Percentiles rank a stretch among this genome's conserved stretches.
These are phyloP conservation scores for Diarsia brunnea DNA, from an alignment of 2,888 invertebrate genomes.

Conservation along the genomic window DNA sequence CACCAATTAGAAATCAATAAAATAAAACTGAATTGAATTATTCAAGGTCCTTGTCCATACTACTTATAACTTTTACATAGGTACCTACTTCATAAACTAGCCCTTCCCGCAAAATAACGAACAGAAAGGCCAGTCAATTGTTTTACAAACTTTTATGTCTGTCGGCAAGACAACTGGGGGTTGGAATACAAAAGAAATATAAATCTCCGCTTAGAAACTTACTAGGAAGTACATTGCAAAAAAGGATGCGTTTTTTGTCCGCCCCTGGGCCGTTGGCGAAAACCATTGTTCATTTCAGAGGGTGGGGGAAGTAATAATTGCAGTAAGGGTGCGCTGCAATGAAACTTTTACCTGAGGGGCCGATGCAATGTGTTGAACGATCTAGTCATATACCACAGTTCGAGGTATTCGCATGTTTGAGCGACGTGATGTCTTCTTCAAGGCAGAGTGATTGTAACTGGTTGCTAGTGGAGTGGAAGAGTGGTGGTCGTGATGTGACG, in stretches of 20 bases:
- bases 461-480: slow-evolving; percentile 81
- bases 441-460: slow-evolving; percentile 62
- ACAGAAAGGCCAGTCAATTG: slow-evolving; percentile 54
- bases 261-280: slow-evolving; percentile 79
- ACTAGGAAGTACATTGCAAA: slow-evolving; percentile 85
- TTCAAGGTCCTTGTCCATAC: not conserved
- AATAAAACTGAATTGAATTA: not conserved
- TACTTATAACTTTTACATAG: not conserved
- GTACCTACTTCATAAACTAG: not conserved
- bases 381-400: slow-evolving; percentile 57
- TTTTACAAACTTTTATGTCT: slow-evolving; percentile 65
- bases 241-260: slow-evolving; percentile 84
- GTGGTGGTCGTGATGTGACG: slow-evolving; percentile 72
- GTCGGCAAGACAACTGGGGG: slow-evolving; percentile 61
- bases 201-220: slow-evolving; percentile 78
- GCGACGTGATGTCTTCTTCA: slow-evolving; percentile 53
- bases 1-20: slow-evolving; percentile 28
- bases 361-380: slow-evolving; percentile 63
- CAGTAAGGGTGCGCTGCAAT: slow-evolving; percentile 84
- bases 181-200: slow-evolving; percentile 69
- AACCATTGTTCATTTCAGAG: slow-evolving; percentile 78
- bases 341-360: slow-evolving; percentile 85
- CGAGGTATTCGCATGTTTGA: slow-evolving; percentile 40
- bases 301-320: slow-evolving; percentile 83
- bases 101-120: not conserved